phyloP scores from a whole-genome alignment of 2,797 vertebrate genomes.

The Sparus aurata region DNA sequence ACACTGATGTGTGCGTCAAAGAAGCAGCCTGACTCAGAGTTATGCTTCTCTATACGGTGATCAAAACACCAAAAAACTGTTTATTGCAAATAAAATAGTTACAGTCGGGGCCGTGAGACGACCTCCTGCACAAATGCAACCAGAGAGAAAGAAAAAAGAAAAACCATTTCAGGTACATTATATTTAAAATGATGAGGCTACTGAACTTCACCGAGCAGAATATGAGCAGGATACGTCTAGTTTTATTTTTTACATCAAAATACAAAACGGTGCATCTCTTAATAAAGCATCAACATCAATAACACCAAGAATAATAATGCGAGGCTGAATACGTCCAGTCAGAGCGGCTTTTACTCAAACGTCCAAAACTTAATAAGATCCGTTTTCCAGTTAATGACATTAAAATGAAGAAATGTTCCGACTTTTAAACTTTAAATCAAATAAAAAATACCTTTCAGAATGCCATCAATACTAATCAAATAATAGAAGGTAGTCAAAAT shows the following conservation, averaged over 20 bases:
- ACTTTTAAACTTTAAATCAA: background rate
- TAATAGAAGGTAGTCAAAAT: background rate
- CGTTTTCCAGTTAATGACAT: background rate
- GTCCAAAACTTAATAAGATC: background rate
- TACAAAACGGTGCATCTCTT: slow-evolving; percentile 60
- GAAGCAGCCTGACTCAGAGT: slow-evolving; percentile 13
- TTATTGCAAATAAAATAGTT: slow-evolving; percentile 83
- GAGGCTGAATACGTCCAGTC: slow-evolving; percentile 34
- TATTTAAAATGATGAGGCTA: slow-evolving; percentile 55
- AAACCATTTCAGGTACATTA: slow-evolving; percentile 40
- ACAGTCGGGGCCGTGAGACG: slow-evolving; percentile 50
- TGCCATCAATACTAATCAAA: background rate
- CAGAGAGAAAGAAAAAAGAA: slow-evolving; percentile 50
- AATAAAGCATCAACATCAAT: slow-evolving; percentile 58
- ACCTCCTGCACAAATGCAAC: slow-evolving; percentile 66
- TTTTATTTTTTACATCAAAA: slow-evolving; percentile 60
- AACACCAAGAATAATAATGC: slow-evolving; percentile 31
- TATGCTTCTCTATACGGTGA: slow-evolving; percentile 76
- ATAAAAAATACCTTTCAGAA: background rate
- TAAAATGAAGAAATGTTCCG: background rate
- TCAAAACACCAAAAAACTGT: slow-evolving; percentile 77
- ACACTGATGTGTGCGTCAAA: background rate
- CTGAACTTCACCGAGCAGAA: slow-evolving; percentile 55
- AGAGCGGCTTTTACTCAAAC: background rate
- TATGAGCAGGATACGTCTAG: slow-evolving; percentile 17